Percentiles rank a stretch among this genome's conserved stretches.
Evolutionary conservation across 1,140 invertebrate genomes (phyloP).

Genomic region (Bombus picipes): DNA sequence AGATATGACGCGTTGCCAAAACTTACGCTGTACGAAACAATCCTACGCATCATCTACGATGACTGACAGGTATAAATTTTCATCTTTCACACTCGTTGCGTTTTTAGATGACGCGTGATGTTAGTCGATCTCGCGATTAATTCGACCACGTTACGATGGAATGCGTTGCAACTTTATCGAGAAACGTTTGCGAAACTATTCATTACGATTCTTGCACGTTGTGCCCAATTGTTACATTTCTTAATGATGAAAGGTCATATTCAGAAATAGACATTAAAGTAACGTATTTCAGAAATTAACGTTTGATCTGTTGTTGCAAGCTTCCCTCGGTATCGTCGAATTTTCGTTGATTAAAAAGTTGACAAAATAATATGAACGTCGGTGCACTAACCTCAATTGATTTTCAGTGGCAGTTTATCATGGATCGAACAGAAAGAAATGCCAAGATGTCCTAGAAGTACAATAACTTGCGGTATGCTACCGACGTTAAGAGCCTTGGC

Average conservation of each 20-base stretch:
- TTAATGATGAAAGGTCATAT: background rate
- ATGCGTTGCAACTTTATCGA: background rate
- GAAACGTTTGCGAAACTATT: background rate
- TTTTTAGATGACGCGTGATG: no score
- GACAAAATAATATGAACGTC: background rate
- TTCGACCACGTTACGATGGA: no score
- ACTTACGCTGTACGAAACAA: conserved; percentile 29
- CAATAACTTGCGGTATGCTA: conserved; percentile 75
- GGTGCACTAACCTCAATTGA: conserved; percentile 6
- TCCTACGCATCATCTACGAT: conserved; percentile 44
- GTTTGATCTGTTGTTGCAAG: background rate
- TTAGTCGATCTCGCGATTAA: no score
- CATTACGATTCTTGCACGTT: background rate
- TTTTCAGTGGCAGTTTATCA: conserved; percentile 55
- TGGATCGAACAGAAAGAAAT: conserved; percentile 57
- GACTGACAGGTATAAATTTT: conserved; percentile 63
- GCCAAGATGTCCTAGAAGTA: conserved; percentile 56
- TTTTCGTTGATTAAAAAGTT: background rate
- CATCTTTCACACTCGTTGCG: background rate
- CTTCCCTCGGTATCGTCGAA: background rate
- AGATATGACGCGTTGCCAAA: conserved; percentile 72
- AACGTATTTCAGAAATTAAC: background rate
- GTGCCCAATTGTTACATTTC: no score
- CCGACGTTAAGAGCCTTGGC: conserved; percentile 73
- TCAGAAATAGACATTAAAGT: background rate